A percentile compares a stretch with the other conserved stretches of the same genome.
These are phyloP conservation scores for Octomys mimax DNA, from an alignment of 2,797 vertebrate genomes.

Conservation along the genomic window DNA sequence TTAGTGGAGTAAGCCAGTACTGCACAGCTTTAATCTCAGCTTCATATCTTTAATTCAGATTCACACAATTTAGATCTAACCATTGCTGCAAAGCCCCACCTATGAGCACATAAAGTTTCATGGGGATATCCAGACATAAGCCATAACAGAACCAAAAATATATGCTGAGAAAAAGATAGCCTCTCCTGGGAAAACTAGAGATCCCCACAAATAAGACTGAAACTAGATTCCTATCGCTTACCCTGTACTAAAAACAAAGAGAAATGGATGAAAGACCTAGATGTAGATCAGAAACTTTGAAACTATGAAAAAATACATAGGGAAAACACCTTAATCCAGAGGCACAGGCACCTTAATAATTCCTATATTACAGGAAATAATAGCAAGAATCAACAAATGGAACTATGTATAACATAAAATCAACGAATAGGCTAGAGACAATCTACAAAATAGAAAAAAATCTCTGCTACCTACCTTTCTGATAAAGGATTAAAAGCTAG, in stretches of 20 bases:
- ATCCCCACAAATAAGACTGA: neutral
- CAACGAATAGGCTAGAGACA: neutral
- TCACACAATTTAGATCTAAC: neutral
- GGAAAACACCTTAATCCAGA: neutral
- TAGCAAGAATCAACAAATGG: neutral
- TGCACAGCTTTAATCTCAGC: neutral
- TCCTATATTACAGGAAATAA: neutral
- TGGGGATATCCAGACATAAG: neutral
- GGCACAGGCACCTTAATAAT: neutral
- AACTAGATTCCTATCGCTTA: neutral
- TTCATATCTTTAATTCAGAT: neutral
- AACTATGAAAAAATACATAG: neutral
- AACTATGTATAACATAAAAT: neutral
- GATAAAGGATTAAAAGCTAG: neutral
- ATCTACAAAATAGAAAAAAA: neutral
- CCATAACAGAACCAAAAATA: neutral
- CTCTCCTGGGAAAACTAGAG: neutral
- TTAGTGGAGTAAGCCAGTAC: neutral
- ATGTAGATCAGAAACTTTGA: neutral
- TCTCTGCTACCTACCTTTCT: neutral
- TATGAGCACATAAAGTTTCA: neutral
- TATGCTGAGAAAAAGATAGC: neutral
- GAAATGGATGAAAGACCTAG: neutral
- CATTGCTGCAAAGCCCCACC: neutral
- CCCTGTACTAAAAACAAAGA: neutral